Base-by-base conservation (phyloP, 2,888 invertebrate species). In the Miltochrista miniata region DNA sequence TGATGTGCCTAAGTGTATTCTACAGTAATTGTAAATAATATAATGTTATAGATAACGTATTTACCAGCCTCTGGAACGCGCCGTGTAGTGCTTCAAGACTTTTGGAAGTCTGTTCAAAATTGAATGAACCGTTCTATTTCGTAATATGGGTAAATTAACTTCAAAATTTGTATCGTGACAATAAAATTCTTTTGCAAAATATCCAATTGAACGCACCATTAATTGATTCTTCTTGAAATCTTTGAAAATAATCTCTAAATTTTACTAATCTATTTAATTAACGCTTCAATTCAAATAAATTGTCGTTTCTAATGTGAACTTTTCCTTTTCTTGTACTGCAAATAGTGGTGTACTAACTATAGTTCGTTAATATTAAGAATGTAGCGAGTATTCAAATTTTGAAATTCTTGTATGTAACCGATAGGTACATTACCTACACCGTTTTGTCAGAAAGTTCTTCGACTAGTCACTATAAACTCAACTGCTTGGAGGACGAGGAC, bases 1-100 rank as follows among this genome's bases (percentile, higher is more conserved):
- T 87, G 92, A 92, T 92, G 92, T 92, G 92, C 92, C 92, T 92
- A 92, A 90, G 90, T 92, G 92, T 92, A 72, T 73, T 90, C 81
- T 90, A 87, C 76, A 78, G 79, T 87, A 87, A 84, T 74, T 87
- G 83, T 87, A 85, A 79, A 83, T 81, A 79, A 41, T 61, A 70
- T 37, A 24, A 49, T 36, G 24, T 49, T 60, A 41, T 83, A 75
- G 76, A 76, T 77, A 75, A 78, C 75, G 72, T 79, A 81, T 76
- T 74, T 70, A 70, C 10, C 74, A 74, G 78, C 79, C 71, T 76
- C 75, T 64, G 71, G 68, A 73, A 65, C 64, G 70, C 61, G 65
- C 64, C 55, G 60, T 54, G 64, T 54, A 67, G 69, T 64, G 60
- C 38, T 39, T 42, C 48, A 41, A 15, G 56, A 41, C 53, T 64